Conservation (phyloP, 2,888 invertebrate genomes). For the Oscheius sp. region DNA sequence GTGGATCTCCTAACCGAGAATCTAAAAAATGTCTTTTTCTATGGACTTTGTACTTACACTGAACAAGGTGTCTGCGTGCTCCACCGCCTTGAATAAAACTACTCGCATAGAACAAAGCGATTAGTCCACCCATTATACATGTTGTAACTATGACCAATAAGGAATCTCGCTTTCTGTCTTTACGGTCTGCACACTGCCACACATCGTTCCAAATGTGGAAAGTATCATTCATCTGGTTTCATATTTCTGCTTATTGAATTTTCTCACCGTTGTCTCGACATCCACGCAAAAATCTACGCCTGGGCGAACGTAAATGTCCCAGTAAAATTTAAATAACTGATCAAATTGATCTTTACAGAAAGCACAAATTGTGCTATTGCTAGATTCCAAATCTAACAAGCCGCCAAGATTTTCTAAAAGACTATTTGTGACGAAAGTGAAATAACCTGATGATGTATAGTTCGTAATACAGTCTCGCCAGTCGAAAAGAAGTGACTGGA, state of each 20-base stretch:
- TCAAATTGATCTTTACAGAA: constrained; percentile 58
- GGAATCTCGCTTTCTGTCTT: constrained; percentile 42
- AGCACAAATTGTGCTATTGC: constrained; percentile 48
- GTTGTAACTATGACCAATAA: constrained; percentile 50
- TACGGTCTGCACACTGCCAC: constrained; percentile 60
- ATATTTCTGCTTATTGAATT: background rate
- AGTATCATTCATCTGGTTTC: constrained; percentile 66
- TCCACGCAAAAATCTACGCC: constrained; percentile 67
- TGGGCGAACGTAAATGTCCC: constrained; percentile 66
- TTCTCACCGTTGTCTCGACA: constrained; percentile 62
- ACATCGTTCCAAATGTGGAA: constrained; percentile 67
- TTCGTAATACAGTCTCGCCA: constrained; percentile 66
- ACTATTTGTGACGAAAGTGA: background rate
- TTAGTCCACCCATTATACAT: constrained; percentile 52
- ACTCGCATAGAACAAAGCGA: constrained; percentile 64
- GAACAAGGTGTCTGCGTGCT: constrained; percentile 52
- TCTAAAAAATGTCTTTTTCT: constrained; percentile 43
- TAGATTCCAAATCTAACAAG: constrained; percentile 23
- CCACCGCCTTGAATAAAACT: constrained; percentile 67
- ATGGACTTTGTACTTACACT: constrained; percentile 53
- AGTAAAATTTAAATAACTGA: constrained; percentile 62
- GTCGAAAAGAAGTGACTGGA: constrained; percentile 46
- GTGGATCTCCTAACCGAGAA: constrained; percentile 56
- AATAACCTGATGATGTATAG: constrained; percentile 31
- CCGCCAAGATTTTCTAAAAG: constrained; percentile 8